Evolutionary conservation across 2,113 vertebrate species (phyloP).

Genomic region (Coptodon bakossiorum): DNA sequence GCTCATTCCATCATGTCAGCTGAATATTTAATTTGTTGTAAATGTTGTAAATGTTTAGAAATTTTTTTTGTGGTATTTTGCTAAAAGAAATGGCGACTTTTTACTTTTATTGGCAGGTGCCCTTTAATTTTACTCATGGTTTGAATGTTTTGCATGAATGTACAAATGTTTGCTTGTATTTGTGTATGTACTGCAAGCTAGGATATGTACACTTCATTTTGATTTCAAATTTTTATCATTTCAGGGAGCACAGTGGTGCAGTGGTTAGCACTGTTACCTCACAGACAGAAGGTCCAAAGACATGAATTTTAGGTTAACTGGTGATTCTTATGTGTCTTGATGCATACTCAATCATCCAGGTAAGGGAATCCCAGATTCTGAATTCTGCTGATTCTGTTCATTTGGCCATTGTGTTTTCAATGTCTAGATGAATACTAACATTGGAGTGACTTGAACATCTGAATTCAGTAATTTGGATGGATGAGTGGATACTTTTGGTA

Average conservation of each 20-base stretch:
- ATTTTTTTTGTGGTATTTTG: not conserved
- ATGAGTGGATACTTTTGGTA: not conserved
- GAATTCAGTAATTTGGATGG: not conserved
- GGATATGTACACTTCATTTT: not conserved
- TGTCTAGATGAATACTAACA: not conserved
- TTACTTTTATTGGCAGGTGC: not conserved
- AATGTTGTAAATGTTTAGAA: not conserved
- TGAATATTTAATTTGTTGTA: not conserved
- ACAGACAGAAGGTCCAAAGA: not conserved
- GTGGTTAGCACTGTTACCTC: not conserved
- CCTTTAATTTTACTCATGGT: not conserved
- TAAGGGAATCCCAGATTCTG: not conserved
- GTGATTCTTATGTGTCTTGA: not conserved
- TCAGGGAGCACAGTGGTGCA: not conserved
- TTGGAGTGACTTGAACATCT: not conserved
- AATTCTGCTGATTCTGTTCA: not conserved
- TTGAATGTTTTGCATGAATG: not conserved
- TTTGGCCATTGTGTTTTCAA: not conserved
- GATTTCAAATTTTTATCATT: not conserved
- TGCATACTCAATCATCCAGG: not conserved
- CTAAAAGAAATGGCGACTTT: not conserved
- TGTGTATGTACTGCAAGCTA: not conserved
- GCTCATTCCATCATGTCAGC: not conserved
- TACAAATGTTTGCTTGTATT: not conserved
- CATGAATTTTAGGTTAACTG: not conserved